phyloP scores from a whole-genome alignment of 2,888 invertebrate genomes.

The Hypena proboscidalis region DNA sequence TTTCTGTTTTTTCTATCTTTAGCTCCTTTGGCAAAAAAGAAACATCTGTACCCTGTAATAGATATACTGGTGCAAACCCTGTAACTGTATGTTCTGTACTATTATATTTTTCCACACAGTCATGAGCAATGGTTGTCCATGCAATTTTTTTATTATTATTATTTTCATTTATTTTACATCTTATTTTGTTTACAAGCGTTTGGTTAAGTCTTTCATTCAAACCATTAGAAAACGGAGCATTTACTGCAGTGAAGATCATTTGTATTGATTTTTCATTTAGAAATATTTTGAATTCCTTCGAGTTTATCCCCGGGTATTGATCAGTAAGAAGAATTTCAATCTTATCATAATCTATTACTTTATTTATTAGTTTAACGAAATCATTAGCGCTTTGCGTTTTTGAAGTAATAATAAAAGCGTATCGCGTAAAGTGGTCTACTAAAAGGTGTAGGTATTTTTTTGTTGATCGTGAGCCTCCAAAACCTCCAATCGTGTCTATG shows the following conservation, averaged over 20 bases:
- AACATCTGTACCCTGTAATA: slow-evolving; percentile 42
- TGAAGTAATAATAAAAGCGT: too few relatives aligned
- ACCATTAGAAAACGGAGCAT: slow-evolving; percentile 13
- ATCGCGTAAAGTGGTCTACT: slow-evolving; percentile 31
- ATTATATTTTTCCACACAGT: slow-evolving; percentile 46
- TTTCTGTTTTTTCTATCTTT: too few relatives aligned
- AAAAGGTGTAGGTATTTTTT: slow-evolving; percentile 42
- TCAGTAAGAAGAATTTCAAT: slow-evolving; percentile 35
- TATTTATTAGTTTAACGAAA: slow-evolving; percentile 31
- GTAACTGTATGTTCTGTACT: slow-evolving; percentile 46
- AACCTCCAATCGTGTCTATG: slow-evolving; percentile 38
- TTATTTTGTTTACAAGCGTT: slow-evolving; percentile 42
- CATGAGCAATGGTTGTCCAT: slow-evolving; percentile 46
- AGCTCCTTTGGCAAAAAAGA: too few relatives aligned
- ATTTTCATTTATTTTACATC: slow-evolving; percentile 40
- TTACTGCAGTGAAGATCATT: slow-evolving; percentile 40
- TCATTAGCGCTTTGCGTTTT: too few relatives aligned
- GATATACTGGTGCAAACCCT: slow-evolving; percentile 40
- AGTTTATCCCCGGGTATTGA: slow-evolving; percentile 29
- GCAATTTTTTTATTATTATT: slow-evolving; percentile 34
- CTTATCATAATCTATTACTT: slow-evolving; percentile 17
- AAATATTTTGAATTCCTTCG: slow-evolving; percentile 8
- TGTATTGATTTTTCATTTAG: not conserved
- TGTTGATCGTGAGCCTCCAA: slow-evolving; percentile 39
- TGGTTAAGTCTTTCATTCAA: slow-evolving; percentile 43